Conservation (phyloP, 1,140 invertebrate genomes). For the Brachionus angularis region DNA sequence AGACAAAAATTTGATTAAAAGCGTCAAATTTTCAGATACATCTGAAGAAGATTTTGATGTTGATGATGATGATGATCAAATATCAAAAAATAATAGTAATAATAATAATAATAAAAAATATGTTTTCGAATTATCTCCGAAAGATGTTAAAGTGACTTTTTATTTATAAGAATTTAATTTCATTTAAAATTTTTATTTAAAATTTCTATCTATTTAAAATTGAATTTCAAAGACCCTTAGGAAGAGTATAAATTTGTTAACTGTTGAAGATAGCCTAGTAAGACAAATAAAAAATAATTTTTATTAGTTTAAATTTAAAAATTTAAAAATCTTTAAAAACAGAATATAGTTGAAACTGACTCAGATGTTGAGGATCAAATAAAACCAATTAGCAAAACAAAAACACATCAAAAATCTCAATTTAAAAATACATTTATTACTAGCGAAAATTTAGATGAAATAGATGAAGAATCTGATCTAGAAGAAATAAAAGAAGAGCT, state of each 20-base stretch:
- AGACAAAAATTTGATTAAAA: constrained; percentile 21
- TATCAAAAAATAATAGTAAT: too few species aligned
- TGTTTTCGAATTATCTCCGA: neutral
- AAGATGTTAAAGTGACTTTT: neutral
- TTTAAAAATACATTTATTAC: neutral
- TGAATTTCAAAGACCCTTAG: constrained; percentile 18
- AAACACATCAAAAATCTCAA: neutral
- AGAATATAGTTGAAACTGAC: constrained; percentile 2
- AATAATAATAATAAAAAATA: neutral
- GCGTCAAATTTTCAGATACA: constrained; percentile 13
- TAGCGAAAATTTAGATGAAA: neutral
- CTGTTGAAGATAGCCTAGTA: neutral
- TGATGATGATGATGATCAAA: neutral
- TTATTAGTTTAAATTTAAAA: neutral
- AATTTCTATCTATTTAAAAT: too few species aligned
- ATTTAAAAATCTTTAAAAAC: neutral
- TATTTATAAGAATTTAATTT: neutral
- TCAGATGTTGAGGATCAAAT: constrained; percentile 16
- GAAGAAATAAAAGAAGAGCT: too few species aligned
- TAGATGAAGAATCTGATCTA: neutral
- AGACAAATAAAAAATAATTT: neutral
- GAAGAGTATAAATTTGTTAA: neutral
- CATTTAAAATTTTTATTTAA: neutral
- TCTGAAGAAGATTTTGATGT: neutral
- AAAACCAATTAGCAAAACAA: neutral